Base-by-base conservation (phyloP, 1,140 invertebrate genomes). In the Rhyzopertha dominica region DNA sequence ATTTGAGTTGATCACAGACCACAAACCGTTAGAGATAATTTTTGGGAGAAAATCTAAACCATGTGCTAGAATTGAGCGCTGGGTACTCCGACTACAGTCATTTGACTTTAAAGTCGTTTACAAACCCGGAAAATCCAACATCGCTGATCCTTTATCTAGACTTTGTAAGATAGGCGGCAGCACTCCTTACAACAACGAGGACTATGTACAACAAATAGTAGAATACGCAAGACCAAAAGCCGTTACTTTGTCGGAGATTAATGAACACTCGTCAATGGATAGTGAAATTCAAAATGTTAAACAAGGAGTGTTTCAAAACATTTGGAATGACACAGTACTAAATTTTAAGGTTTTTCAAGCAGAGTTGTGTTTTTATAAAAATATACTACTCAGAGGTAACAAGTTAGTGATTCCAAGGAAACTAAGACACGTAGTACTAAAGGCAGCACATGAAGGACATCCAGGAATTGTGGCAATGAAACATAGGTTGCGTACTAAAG, bases 391-490 rank as follows among this genome's bases (percentile, higher is more conserved):
- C 14, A 29, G 45, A 32, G 45, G 45, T 22, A 42, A 20, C 20
- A 30, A 22, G 34, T 41, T 47, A 3, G 38, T 47, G 19, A 47
- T 47, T 3, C 45, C 45, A 8, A 17, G n/a, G n/a, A 25, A 25
- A 25, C 34, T 70, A 5, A 34, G 59, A 12, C 20, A 48, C 17
- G 25, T 20, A 29, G 47, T 67, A 8, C 37, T 70, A 29, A 29
- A 44, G 16, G 56, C 62, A 2, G 65, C 67, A 7, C 74, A 76
- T 20, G 57, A 68, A 53, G 67, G 63, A 3, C 76, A 79, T 52
- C 63, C 66, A 3, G 74, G 75, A 4, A 69, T 76, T 5, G 66
- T 66, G 0, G 62, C 58, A 0, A 80, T 79, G 74, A 80, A 80
- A 57, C 48, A 58, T 1, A 31, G 74, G 10, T 62, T 77, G 2